Evolutionary conservation across 2,113 vertebrate genomes (phyloP), one percentile per base, ranked within the genome.

Genomic region (Taxidea taxus): DNA sequence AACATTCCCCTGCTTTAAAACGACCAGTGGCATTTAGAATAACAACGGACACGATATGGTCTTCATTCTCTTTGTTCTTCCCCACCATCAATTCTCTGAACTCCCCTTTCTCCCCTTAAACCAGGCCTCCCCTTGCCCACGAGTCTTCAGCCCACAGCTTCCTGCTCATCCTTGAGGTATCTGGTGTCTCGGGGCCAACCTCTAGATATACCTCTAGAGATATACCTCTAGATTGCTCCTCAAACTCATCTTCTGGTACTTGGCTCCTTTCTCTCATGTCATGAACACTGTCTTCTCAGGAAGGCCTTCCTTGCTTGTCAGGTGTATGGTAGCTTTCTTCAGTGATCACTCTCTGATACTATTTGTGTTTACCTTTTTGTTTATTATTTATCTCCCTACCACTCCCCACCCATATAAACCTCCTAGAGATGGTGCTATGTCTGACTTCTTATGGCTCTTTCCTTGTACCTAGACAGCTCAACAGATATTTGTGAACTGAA

Each of bases 401-500:
- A 31, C 4, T 5, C 6, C 37, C 42, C 1, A 34, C 14, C 44
- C 4, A 11, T 37, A 37, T 56, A 51, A 90, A 42, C 1, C 31
- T 10, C 47, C 54, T 7, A 31, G 16, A 68, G 7, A 12, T 14
- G 1, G 2, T 0, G 0, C 6, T 42, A 12, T 39, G 8, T 82
- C 54, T 86, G 31, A 44, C 4, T 77, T 72, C 80, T 31, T n/a
- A 7, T 1, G 14, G 16, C 14, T 34, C 14, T 81, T 37, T 49
- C 39, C 54, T 39, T 20, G 20, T 3, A 10, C 37, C 47, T 70
- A 7, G 47, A 25, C 4, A 58, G 51, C 10, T 44, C 31, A 21
- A 8, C 5, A 29, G 23, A 21, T 31, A 34, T 34, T 75, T 75
- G 31, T 14, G 34, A 44, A 77, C 56, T 54, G 7, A 21, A 37